These are phyloP conservation scores for Phrynocephalus versicolor DNA, from an alignment of 2,113 vertebrate species.

Conservation along the genomic window DNA sequence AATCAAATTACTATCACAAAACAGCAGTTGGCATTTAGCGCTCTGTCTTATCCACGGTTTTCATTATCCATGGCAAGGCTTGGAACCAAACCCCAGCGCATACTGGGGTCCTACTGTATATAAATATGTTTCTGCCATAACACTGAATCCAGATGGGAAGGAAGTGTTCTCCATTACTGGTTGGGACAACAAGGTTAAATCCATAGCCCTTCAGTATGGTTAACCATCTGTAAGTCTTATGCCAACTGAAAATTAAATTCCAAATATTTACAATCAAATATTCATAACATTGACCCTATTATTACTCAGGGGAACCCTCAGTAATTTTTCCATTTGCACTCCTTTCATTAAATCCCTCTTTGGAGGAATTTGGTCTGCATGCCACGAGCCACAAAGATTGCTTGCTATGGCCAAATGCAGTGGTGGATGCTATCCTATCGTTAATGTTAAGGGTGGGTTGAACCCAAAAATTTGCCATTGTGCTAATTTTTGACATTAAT, in stretches of 20 bases:
- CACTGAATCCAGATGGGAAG: background rate
- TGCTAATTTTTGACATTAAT: no score
- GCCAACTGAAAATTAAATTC: no score
- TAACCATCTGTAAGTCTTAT: background rate
- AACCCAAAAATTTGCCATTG: no score
- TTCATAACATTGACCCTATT: background rate
- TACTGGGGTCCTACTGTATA: no score
- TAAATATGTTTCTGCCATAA: background rate
- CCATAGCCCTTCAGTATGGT: background rate
- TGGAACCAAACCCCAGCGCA: no score
- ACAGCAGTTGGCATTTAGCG: no score
- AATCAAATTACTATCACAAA: no score
- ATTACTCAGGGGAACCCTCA: background rate
- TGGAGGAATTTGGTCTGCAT: background rate
- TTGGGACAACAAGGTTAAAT: background rate
- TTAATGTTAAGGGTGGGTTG: no score
- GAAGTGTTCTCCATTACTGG: background rate
- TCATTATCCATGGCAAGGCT: no score
- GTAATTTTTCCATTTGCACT: no score
- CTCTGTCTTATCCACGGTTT: no score
- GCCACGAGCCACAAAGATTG: background rate
- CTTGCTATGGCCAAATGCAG: background rate
- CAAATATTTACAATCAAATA: background rate
- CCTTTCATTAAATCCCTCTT: background rate
- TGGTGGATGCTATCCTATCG: background rate